These are phyloP conservation scores for Arothron firmamentum DNA, from an alignment of 2,113 vertebrate genomes.

Conservation along the genomic window DNA sequence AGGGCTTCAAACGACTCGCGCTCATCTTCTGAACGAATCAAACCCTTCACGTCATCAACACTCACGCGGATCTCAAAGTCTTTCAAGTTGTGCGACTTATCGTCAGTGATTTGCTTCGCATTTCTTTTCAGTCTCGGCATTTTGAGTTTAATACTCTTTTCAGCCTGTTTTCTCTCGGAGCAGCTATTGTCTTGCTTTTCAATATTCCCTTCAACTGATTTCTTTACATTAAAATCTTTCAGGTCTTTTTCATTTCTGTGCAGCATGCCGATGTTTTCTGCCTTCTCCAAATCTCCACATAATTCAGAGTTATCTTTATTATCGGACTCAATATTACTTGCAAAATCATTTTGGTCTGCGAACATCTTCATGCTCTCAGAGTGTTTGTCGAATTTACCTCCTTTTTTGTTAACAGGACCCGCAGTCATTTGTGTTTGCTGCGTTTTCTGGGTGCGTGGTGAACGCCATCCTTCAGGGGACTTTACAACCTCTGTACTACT, in stretches of 20 bases:
- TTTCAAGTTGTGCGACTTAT: conserved; percentile 80
- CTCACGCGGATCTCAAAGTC: conserved; percentile 81
- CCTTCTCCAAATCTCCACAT: conserved; percentile 60
- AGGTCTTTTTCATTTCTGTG: conserved; percentile 46
- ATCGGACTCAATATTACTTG: conserved; percentile 49
- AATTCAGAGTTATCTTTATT: conserved; percentile 63
- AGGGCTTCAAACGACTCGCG: conserved; percentile 58
- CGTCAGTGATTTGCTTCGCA: conserved; percentile 74
- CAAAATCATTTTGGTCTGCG: conserved; percentile 63
- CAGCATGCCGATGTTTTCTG: conserved; percentile 44
- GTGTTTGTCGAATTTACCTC: conserved; percentile 76
- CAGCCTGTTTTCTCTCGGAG: conserved; percentile 74
- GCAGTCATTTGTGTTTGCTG: conserved; percentile 61
- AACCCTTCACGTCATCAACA: conserved; percentile 78
- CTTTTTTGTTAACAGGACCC: conserved; percentile 77
- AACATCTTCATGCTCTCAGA: conserved; percentile 49
- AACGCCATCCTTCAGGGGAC: conserved; percentile 73
- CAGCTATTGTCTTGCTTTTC: conserved; percentile 55
- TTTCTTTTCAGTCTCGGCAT: conserved; percentile 81
- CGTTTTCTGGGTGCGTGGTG: conserved; percentile 81
- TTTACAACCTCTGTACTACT: conserved; percentile 76
- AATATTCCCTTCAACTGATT: conserved; percentile 71
- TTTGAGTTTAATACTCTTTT: conserved; percentile 85
- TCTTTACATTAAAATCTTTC: conserved; percentile 61
- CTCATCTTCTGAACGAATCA: conserved; percentile 71